These are phyloP conservation scores for Pseudochromis fuscus DNA, from an alignment of 2,797 vertebrate species.

Conservation along the genomic window DNA sequence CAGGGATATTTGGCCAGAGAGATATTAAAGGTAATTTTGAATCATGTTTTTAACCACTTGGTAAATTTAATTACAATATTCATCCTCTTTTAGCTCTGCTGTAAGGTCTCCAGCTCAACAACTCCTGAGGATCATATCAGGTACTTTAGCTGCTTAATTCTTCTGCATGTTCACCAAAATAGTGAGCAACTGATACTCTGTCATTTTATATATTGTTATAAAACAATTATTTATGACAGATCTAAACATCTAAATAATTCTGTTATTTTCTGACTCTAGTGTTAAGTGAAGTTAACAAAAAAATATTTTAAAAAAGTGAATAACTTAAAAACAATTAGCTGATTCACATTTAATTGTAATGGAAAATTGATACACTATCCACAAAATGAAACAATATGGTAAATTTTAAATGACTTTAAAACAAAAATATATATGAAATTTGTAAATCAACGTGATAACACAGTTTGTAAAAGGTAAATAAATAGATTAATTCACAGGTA, in stretches of 20 bases:
- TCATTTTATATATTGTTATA: background rate
- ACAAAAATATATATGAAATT: background rate
- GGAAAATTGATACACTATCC: background rate
- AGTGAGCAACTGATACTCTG: too few relatives aligned
- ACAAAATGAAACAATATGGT: background rate
- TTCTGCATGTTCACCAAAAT: background rate
- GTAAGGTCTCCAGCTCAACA: background rate
- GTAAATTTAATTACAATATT: background rate
- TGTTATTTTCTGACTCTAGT: background rate
- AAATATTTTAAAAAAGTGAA: too few relatives aligned
- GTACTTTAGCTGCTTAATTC: background rate
- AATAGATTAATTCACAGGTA: constrained; percentile 15
- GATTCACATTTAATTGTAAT: background rate
- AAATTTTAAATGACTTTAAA: constrained; percentile 3
- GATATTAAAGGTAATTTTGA: background rate
- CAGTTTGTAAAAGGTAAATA: constrained; percentile 32
- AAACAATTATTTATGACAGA: background rate
- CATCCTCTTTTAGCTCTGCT: too few relatives aligned
- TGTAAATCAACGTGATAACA: constrained; percentile 7
- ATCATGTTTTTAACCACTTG: background rate
- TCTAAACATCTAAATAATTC: background rate
- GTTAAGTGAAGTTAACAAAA: too few relatives aligned
- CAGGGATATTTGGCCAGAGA: background rate
- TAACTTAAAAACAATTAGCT: background rate
- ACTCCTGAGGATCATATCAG: background rate